Evolutionary conservation across 2,888 invertebrate genomes (phyloP).

Genomic region (Lochmaea capreae): DNA sequence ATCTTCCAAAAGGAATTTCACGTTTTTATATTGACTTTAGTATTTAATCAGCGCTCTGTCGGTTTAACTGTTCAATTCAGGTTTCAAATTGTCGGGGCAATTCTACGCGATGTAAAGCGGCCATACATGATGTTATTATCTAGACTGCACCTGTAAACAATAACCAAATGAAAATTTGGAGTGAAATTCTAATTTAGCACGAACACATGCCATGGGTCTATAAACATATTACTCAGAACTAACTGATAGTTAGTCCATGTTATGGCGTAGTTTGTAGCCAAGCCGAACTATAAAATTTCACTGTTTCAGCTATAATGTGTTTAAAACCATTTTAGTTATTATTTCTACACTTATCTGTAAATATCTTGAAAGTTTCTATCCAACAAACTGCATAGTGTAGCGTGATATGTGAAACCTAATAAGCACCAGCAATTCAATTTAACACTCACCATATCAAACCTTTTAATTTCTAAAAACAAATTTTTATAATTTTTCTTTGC

Average conservation of each 20-base stretch:
- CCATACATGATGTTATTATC: constrained; percentile 21
- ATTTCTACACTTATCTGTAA: no score
- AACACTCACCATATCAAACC: no score
- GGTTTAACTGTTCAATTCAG: constrained; percentile 20
- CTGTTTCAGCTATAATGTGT: no score
- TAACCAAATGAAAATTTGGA: constrained; percentile 17
- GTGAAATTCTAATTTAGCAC: constrained; percentile 17
- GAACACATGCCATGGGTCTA: neutral
- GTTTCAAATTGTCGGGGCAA: constrained; percentile 1
- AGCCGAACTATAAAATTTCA: neutral
- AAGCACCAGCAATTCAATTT: no score
- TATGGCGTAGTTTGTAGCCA: neutral
- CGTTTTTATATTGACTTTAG: constrained; percentile 23
- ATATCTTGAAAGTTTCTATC: no score
- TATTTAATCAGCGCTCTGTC: constrained; percentile 26
- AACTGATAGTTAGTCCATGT: neutral
- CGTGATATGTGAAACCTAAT: no score
- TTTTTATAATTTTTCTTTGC: no score
- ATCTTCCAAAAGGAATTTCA: constrained; percentile 12
- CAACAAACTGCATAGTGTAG: no score
- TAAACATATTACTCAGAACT: neutral
- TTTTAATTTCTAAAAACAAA: no score
- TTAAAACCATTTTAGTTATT: no score
- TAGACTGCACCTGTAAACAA: constrained; percentile 24
- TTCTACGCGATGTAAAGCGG: constrained; percentile 17